Evolutionary conservation across 2,888 invertebrate genomes (phyloP), one percentile per base, ranked within the genome.

Genomic region (Amblyteles armatorius): DNA sequence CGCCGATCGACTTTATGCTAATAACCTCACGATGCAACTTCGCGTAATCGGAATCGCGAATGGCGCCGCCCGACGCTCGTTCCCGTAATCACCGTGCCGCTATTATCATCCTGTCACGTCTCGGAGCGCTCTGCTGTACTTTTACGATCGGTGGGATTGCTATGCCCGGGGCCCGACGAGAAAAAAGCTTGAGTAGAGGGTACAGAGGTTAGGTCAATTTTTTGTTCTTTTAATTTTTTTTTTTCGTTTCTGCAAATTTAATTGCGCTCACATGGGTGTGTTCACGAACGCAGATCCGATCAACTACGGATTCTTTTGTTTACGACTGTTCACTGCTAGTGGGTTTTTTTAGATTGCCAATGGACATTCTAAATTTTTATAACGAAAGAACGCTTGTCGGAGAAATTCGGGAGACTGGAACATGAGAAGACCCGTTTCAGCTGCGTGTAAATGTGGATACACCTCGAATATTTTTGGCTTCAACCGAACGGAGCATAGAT

Each of bases 1-100:
- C 71, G 74, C 86, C 88, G 83, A 87, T 87, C 87, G 84, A 87
- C 84, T 87, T 86, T 88, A 88, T 87, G 88, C 84, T 86, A 88
- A 88, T 85, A 44, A 26, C 52, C 29, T 83, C 29, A 78, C 78
- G 48, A 72, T 79, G 82, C 79, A 82, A 83, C 82, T 63, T 68
- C 72, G 67, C 44, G 26, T 48, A 33, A 79, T 79, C 78, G 82
- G 69, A 84, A 29, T 40, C 67, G 19, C 76, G 71, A 65, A 84
- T 84, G 73, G 73, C 26, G 69, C n/a, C 65, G 76, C 33, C 79
- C 50, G 33, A 29, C 67, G 60, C 69, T 74, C 40, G 44, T 74
- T 74, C 48, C 63, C 73, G 63, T 79, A 83, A 83, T 83, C 79
- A 83, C 48, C 55, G 63, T 19, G 22, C 22, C 48, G 29, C 69